A percentile compares a stretch with the other conserved stretches of the same genome.
These are phyloP conservation scores for Drosophila pachea DNA, from an alignment of 1,140 invertebrate species.

Conservation along the genomic window DNA sequence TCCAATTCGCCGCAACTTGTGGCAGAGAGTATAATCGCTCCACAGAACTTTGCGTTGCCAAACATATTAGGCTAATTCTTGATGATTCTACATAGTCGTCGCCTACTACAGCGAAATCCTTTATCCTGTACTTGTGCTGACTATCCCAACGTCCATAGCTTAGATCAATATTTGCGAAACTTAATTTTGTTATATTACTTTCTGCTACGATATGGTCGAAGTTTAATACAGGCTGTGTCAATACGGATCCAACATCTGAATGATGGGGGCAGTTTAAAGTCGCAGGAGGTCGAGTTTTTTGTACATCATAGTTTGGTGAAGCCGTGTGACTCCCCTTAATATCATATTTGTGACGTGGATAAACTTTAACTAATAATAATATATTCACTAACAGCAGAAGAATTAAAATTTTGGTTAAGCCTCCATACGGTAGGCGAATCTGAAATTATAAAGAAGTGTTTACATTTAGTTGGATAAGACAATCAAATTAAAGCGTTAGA, in stretches of 20 bases:
- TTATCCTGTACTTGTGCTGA: constrained; percentile 84
- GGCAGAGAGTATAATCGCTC: constrained; percentile 88
- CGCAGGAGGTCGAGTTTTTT: constrained; percentile 6
- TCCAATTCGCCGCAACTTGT: constrained; percentile 89
- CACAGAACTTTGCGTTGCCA: constrained; percentile 91
- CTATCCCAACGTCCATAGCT: constrained; percentile 86
- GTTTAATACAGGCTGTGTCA: constrained; percentile 24
- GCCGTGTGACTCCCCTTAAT: constrained; percentile 8
- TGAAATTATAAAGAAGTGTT: constrained; percentile 8
- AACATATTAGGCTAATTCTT: constrained; percentile 81
- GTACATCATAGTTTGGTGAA: not conserved
- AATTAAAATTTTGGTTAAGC: constrained; percentile 49
- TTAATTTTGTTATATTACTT: constrained; percentile 52
- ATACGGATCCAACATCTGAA: constrained; percentile 25
- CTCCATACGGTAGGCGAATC: constrained; percentile 56
- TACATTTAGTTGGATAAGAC: no score
- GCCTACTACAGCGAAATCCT: constrained; percentile 86
- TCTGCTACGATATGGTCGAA: constrained; percentile 20
- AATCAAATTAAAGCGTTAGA: no score
- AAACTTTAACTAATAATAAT: constrained; percentile 57
- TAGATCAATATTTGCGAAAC: constrained; percentile 82
- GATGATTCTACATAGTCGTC: constrained; percentile 79
- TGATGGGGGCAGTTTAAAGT: constrained; percentile 39
- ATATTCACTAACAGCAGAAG: constrained; percentile 51
- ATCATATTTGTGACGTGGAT: constrained; percentile 42